Base-by-base conservation (phyloP, 1,140 invertebrate genomes). In the Chrysomallon squamiferum region DNA sequence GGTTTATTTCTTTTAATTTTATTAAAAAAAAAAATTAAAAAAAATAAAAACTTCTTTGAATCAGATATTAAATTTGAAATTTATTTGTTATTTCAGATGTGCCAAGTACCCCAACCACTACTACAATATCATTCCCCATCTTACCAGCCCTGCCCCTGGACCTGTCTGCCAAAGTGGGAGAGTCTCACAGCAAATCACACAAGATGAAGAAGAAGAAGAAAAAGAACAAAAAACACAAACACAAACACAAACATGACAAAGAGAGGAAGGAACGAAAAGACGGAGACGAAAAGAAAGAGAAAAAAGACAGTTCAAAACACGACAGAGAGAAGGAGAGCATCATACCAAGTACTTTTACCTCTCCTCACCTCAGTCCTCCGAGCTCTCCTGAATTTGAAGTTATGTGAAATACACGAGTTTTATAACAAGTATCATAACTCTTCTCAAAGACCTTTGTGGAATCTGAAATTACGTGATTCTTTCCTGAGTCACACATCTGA, bases 151-250 rank as follows among this genome's bases (percentile, higher is more conserved):
- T 45, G 3, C 50, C 63, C 41, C 59, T 32, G 11, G 29, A 49
- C 4, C 58, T 59, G 38, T 47, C 22, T 35, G 50, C 56, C 25
- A 59, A 29, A 30, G 15, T 45, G 52, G 61, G 50, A 29, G 22
- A 35, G 41, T 58, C 52, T 30, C 33, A n/a, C 7, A 45, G 45
- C 50, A 63, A 52, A 25, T 62, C 60, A 50, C 38, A 61, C 35
- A 78, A 77, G 63, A 65, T 65, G 30, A 77, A 83, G 64, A 85
- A 80, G 68, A 33, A 71, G 64, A 88, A 89, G 38, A 88, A 84
- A 72, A 82, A 89, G 60, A 90, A 90, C 68, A 88, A 90, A 69
- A 89, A 89, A 72, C 88, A 87, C 63, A 83, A 86, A 62, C 82
- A 86, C 67, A 84, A 85, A 59, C 81, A 85, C 62, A 87, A 87